Conservation (phyloP, 1,140 invertebrate species). For the Drosophila melanogaster region Release_6_plus_ISO1_MT NT_033779.5:16806001-16806500, state of each 20-base stretch:
- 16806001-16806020: neutral
- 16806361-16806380: conserved; percentile 50
- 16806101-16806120: conserved; percentile 18
- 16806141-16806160: neutral
- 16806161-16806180: neutral
- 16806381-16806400: conserved; percentile 70
- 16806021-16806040: conserved; percentile 22
- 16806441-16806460: conserved; percentile 52
- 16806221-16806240: too few relatives aligned
- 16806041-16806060: conserved; percentile 7
- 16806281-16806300: conserved; percentile 28
- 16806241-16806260: too few relatives aligned
- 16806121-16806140: neutral
- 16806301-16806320: conserved; percentile 8
- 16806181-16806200: neutral
- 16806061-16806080: conserved; percentile 39
- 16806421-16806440: conserved; percentile 34
- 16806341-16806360: conserved; percentile 10
- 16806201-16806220: neutral
- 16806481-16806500: conserved; percentile 37
- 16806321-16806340: conserved; percentile 19
- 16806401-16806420: conserved; percentile 78
- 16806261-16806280: neutral
- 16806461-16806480: conserved; percentile 68
- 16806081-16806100: conserved; percentile 21